These are phyloP conservation scores for Chauna torquata DNA, from an alignment of 2,113 vertebrate species.

Conservation along the genomic window DNA sequence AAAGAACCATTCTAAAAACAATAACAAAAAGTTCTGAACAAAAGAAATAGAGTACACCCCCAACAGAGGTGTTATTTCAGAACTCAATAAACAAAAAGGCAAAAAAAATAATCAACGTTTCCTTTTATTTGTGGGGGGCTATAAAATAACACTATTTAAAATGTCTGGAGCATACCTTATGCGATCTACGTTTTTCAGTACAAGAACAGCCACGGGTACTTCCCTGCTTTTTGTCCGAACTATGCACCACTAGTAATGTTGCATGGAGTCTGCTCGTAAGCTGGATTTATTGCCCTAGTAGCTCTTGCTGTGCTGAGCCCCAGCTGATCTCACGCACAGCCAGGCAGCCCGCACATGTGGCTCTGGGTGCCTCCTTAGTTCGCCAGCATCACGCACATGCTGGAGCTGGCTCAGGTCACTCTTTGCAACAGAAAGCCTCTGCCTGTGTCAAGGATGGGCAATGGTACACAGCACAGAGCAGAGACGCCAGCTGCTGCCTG, in stretches of 20 bases:
- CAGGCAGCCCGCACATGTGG: accelerated
- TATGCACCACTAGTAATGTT: accelerated
- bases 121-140: not conserved
- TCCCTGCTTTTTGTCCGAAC: not conserved
- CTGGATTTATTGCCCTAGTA: not conserved
- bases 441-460: not conserved
- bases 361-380: not conserved
- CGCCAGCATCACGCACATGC: not conserved
- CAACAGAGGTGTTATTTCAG: not conserved
- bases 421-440: not conserved
- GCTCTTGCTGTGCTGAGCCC: not conserved
- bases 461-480: too few relatives aligned
- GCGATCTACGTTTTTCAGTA: not conserved
- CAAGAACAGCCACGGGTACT: not conserved
- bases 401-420: not conserved
- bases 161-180: not conserved
- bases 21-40: not conserved
- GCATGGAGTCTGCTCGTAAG: not conserved
- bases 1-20: not conserved
- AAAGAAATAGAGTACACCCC: not conserved
- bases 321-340: not conserved
- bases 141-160: not conserved
- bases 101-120: not conserved
- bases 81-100: not conserved
- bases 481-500: not conserved